Evolutionary conservation across 2,113 vertebrate genomes (phyloP), one percentile per base, ranked within the genome.

Genomic region (Thymallus thymallus): DNA sequence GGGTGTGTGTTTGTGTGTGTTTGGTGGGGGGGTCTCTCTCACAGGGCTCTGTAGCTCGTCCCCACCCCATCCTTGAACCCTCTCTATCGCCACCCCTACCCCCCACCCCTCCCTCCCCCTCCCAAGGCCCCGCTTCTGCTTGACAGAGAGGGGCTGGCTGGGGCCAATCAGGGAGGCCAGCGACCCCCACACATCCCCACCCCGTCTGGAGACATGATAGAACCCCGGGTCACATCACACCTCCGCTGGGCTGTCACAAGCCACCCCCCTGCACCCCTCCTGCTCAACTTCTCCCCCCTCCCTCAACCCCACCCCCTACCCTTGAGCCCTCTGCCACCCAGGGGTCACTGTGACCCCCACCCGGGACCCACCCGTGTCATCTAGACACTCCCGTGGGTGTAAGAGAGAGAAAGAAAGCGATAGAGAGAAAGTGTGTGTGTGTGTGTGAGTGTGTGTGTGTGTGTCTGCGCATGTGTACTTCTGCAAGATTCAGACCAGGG

Each of bases 11-110:
- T 63, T 67, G 16, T 82, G 71, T 79, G 75, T 81, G 87, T n/a
- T 78, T 84, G 79, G 83, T 80, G 88, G 88, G 84, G 16, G 75
- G 89, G 85, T 86, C 79, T 12, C 35, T 10, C 74, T 16, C 22
- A 77, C 61, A 68, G 82, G 88, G 82, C 73, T 75, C 69, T 78
- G 75, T 14, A 61, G 73, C 9, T 30, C 56, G 51, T 32, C 56
- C 35, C 61, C 32, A 35, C 67, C 22, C 6, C 68, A 70, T 69
- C 69, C 74, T 69, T 77, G 78, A 89, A 79, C 75, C 64, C 45
- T 77, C 26, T 55, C 18, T 18, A 65, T 9, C 6, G 29, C 29
- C 68, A 72, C 32, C 63, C 72, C 22, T 22, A 16, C 32, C 24
- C 24, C 13, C 26, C 5, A 24, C 24, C 23, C 48, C 26, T n/a